phyloP scores from a whole-genome alignment of 2,888 invertebrate species.

The Tetanocera ferruginea region DNA sequence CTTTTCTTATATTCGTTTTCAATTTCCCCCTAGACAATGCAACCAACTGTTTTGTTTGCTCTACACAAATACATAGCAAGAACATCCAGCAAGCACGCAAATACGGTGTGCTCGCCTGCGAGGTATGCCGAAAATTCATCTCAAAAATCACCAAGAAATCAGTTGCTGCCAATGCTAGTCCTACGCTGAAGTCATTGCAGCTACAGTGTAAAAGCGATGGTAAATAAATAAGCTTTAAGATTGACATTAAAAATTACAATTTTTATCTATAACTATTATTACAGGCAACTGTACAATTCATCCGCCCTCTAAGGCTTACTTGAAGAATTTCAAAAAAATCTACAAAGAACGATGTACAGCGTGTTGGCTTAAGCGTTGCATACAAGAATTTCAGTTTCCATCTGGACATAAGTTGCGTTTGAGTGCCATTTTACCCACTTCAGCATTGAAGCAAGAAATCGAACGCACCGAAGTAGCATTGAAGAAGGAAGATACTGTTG shows the following conservation, averaged over 20 bases:
- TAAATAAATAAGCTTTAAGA: slow-evolving; percentile 44
- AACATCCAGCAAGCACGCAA: slow-evolving; percentile 85
- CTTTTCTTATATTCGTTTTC: too few relatives aligned
- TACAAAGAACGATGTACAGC: slow-evolving; percentile 85
- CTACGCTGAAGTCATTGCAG: slow-evolving; percentile 69
- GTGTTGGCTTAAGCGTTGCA: slow-evolving; percentile 89
- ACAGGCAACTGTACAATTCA: slow-evolving; percentile 80
- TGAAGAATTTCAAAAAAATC: slow-evolving; percentile 72
- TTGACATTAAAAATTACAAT: slow-evolving; percentile 14
- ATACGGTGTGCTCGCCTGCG: slow-evolving; percentile 87
- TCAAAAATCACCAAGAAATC: slow-evolving; percentile 81
- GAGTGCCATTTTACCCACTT: slow-evolving; percentile 76
- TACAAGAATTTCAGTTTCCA: slow-evolving; percentile 84
- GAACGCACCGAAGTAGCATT: slow-evolving; percentile 68
- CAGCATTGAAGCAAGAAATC: neutral
- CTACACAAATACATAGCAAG: slow-evolving; percentile 81
- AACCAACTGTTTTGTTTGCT: slow-evolving; percentile 80
- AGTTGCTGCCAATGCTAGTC: slow-evolving; percentile 47
- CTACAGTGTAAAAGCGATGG: slow-evolving; percentile 65
- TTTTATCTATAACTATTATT: neutral
- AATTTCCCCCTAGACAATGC: slow-evolving; percentile 31
- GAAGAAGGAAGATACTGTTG: slow-evolving; percentile 46
- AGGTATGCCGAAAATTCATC: slow-evolving; percentile 88
- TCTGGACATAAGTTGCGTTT: slow-evolving; percentile 77
- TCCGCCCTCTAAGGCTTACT: slow-evolving; percentile 77